A percentile compares a stretch with the other conserved stretches of the same genome.
These are phyloP conservation scores for Rhodophaea formosa DNA, from an alignment of 2,888 invertebrate genomes.

Conservation along the genomic window DNA sequence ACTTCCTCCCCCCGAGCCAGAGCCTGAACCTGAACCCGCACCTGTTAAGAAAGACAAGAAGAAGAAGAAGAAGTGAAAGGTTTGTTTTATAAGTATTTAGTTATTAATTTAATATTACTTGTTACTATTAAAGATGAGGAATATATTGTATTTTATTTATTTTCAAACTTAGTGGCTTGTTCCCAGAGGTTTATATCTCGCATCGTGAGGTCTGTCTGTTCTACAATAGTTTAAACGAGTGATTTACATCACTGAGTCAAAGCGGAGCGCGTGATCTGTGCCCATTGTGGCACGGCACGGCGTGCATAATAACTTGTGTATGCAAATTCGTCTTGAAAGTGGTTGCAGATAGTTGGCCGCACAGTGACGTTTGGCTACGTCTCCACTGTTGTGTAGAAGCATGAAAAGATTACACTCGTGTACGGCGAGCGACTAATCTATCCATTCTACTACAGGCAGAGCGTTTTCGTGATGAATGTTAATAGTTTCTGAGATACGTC, in stretches of 20 bases:
- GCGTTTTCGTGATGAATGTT: neutral
- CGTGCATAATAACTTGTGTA: constrained; percentile 32
- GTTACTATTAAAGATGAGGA: neutral
- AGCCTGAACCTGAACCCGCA: constrained; percentile 22
- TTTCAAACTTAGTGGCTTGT: constrained; percentile 26
- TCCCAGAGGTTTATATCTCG: constrained; percentile 28
- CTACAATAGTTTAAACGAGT: constrained; percentile 43
- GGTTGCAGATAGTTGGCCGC: constrained; percentile 30
- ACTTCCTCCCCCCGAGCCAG: constrained; percentile 41
- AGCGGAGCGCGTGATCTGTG: constrained; percentile 39
- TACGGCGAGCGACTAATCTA: neutral
- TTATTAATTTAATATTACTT: neutral
- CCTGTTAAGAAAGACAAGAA: constrained; percentile 23
- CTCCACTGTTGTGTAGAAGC: constrained; percentile 24
- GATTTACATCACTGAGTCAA: constrained; percentile 51
- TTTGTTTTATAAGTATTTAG: neutral
- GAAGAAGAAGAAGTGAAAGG: constrained; percentile 25
- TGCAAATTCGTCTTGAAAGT: constrained; percentile 36
- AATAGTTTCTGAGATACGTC: neutral
- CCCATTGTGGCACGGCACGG: constrained; percentile 47
- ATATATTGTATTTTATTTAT: constrained; percentile 17
- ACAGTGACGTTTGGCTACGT: constrained; percentile 27
- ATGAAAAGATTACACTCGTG: constrained; percentile 3
- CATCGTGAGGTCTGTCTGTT: constrained; percentile 30
- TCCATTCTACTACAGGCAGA: neutral